A percentile compares a stretch with the other conserved stretches of the same genome.
These are phyloP conservation scores for Trematomus loennbergii DNA, from an alignment of 2,113 vertebrate species.

Conservation along the genomic window DNA sequence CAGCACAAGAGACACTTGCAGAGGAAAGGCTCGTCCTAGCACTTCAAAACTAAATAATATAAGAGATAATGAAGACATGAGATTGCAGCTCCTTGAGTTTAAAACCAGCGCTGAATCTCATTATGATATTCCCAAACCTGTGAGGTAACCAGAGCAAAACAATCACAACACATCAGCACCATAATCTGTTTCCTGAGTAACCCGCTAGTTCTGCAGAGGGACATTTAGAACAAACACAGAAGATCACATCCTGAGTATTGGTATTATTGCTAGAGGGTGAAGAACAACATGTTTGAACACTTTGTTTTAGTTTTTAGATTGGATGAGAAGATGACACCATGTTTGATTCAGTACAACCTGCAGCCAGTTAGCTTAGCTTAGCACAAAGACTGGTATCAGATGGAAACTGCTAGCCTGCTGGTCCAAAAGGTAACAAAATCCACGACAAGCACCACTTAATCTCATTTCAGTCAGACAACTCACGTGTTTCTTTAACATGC, in stretches of 20 bases:
- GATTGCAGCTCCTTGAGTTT: constrained; percentile 8
- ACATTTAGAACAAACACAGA: not conserved
- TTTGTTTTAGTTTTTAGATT: no score
- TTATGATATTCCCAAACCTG: constrained; percentile 1
- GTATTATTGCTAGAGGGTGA: no score
- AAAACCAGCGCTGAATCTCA: constrained; percentile 26
- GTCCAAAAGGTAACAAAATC: no score
- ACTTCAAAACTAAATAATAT: constrained; percentile 3
- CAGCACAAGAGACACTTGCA: constrained; percentile 25
- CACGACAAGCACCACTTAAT: no score
- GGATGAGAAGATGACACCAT: no score
- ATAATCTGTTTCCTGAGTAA: constrained; percentile 24
- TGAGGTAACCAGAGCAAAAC: constrained; percentile 42
- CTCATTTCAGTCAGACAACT: no score
- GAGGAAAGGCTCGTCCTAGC: not conserved
- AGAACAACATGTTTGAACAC: no score
- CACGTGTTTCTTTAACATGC: no score
- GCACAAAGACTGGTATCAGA: not conserved
- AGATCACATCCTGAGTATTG: not conserved
- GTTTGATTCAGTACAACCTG: not conserved
- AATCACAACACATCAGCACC: not conserved
- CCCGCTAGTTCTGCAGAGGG: not conserved
- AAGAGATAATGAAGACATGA: constrained; percentile 4
- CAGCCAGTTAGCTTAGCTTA: not conserved
- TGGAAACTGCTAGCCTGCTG: no score